A percentile compares a stretch with the other conserved stretches of the same genome.
These are phyloP conservation scores for Xiphophorus maculatus DNA, from an alignment of 2,113 vertebrate species.

Conservation along the genomic window DNA sequence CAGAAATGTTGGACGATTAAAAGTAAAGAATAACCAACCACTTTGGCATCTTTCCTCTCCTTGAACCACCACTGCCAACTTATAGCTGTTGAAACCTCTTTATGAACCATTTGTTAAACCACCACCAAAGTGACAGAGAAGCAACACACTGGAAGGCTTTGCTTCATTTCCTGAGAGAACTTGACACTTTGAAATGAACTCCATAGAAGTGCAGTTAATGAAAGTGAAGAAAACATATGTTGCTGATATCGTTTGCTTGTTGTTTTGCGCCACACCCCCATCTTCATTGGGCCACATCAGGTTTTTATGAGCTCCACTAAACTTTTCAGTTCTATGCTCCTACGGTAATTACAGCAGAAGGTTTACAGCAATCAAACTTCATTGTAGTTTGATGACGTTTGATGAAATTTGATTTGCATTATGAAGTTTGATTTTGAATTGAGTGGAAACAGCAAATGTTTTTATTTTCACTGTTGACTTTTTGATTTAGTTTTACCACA, in stretches of 20 bases:
- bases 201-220: not conserved
- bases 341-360: too few relatives aligned
- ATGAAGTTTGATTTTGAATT: not conserved
- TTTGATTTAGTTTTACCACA: not conserved
- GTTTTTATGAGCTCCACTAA: not conserved
- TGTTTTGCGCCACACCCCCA: not conserved
- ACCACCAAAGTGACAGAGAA: slow-evolving; percentile 26
- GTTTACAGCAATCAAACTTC: too few relatives aligned
- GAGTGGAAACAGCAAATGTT: too few relatives aligned
- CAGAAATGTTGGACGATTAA: not conserved
- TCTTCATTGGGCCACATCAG: not conserved
- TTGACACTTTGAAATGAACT: slow-evolving; percentile 42
- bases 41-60: slow-evolving; percentile 12
- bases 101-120: slow-evolving; percentile 42
- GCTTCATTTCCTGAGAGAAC: slow-evolving; percentile 46
- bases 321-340: too few relatives aligned
- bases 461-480: not conserved
- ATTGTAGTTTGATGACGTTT: not conserved
- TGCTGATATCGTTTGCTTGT: slow-evolving; percentile 25
- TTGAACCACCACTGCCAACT: slow-evolving; percentile 18
- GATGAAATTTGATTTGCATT: not conserved
- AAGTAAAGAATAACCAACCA: slow-evolving; percentile 4
- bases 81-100: slow-evolving; percentile 40
- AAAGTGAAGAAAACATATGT: slow-evolving; percentile 50
- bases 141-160: slow-evolving; percentile 49